Evolutionary conservation across 1,140 invertebrate genomes (phyloP).

Genomic region (Steinernema feltiae): DNA sequence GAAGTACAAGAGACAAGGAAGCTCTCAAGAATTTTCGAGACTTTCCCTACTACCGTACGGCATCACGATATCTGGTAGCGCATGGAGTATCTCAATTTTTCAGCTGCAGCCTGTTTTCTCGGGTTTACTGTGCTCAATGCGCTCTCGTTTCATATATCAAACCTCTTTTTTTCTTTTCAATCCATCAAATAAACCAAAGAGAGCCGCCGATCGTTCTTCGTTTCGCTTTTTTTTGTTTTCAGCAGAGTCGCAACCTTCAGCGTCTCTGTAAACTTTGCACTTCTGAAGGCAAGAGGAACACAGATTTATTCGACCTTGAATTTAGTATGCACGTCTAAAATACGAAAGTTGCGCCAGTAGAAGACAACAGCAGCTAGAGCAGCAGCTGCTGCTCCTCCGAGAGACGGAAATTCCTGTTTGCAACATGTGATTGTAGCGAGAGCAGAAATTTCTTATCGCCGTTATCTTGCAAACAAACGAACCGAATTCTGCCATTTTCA

Average conservation of each 20-base stretch:
- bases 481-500: too few species aligned
- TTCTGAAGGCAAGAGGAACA: neutral
- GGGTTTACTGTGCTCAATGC: neutral
- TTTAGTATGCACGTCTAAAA: neutral
- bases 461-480: neutral
- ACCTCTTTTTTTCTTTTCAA: neutral
- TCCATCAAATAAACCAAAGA: neutral
- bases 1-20: too few species aligned
- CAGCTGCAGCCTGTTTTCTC: too few species aligned
- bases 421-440: neutral
- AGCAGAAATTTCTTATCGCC: neutral
- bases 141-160: neutral
- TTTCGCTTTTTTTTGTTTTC: slow-evolving; percentile 9
- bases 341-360: neutral
- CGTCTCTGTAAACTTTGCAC: neutral
- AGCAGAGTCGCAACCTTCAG: neutral
- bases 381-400: neutral
- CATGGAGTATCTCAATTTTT: too few species aligned
- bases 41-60: too few species aligned
- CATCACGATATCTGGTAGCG: too few species aligned
- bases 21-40: too few species aligned
- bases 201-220: neutral
- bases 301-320: neutral
- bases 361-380: neutral
- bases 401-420: neutral